Conservation (phyloP, 1,140 invertebrate species). For the Microplitis mediator region DNA sequence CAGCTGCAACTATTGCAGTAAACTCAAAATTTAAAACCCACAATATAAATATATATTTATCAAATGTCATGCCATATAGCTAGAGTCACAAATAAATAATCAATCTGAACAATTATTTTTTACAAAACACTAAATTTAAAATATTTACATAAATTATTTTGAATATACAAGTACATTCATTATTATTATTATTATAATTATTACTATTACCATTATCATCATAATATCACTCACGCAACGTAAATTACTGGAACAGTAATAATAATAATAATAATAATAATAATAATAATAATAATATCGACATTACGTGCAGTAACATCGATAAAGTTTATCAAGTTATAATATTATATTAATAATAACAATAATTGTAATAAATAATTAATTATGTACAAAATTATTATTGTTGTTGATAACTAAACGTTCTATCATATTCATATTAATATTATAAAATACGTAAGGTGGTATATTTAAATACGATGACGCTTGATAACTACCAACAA, state of each 20-base stretch:
- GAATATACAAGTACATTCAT: constrained; percentile 26
- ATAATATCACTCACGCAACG: not conserved
- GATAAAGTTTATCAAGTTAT: constrained; percentile 33
- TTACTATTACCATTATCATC: constrained; percentile 25
- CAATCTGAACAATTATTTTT: not conserved
- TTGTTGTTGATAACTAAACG: constrained; percentile 35
- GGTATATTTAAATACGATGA: constrained; percentile 4
- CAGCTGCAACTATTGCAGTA: no score
- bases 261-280: constrained; percentile 20
- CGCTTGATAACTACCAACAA: constrained; percentile 33
- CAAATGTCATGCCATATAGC: not conserved
- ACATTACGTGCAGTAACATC: constrained; percentile 32
- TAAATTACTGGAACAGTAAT: constrained; percentile 47
- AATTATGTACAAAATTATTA: constrained; percentile 61
- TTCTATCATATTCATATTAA: not conserved
- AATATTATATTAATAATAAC: constrained; percentile 38
- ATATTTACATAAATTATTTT: constrained; percentile 13
- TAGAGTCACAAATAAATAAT: no score
- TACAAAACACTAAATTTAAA: constrained; percentile 7
- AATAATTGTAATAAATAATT: constrained; percentile 64
- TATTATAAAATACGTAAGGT: not conserved
- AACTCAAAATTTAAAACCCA: no score
- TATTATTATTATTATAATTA: constrained; percentile 38
- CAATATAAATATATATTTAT: not conserved
- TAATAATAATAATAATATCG: constrained; percentile 39